These are phyloP conservation scores for Brachyptera putata DNA, from an alignment of 2,888 invertebrate genomes.

Conservation along the genomic window DNA sequence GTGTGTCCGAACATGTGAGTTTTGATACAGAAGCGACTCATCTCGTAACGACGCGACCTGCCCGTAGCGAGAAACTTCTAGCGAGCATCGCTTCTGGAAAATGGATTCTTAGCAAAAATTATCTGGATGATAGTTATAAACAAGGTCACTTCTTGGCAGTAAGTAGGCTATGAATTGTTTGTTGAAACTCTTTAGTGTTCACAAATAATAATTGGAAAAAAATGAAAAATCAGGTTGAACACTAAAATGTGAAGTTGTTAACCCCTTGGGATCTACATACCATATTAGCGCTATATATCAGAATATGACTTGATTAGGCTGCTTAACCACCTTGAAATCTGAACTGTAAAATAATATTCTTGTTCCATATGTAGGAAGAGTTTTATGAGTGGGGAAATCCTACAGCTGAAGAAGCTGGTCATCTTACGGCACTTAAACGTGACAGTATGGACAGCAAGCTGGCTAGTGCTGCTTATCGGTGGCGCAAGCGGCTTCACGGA, in stretches of 20 bases:
- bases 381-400: slow-evolving; percentile 84
- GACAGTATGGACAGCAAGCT: slow-evolving; percentile 35
- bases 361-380: slow-evolving; percentile 67
- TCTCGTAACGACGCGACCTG: slow-evolving; percentile 64
- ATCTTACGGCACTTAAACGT: slow-evolving; percentile 2
- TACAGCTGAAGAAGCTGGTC: slow-evolving; percentile 24
- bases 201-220: too few species aligned
- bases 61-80: slow-evolving; percentile 83
- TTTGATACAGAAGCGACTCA: slow-evolving; percentile 69
- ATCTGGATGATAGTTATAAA: slow-evolving; percentile 63
- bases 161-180: too few species aligned
- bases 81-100: slow-evolving; percentile 82
- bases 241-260: too few species aligned
- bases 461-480: slow-evolving; percentile 46
- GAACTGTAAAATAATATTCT: too few species aligned
- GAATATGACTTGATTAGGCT: too few species aligned
- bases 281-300: too few species aligned
- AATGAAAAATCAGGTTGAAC: too few species aligned
- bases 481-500: slow-evolving; percentile 55
- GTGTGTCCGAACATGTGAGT: slow-evolving; percentile 51
- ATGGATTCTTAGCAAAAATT: slow-evolving; percentile 82
- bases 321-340: too few species aligned
- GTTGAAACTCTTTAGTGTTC: too few species aligned
- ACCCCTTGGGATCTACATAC: neutral
- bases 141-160: slow-evolving; percentile 62